Conservation (phyloP, 1,140 invertebrate species). For the Amyelois transitella region DNA sequence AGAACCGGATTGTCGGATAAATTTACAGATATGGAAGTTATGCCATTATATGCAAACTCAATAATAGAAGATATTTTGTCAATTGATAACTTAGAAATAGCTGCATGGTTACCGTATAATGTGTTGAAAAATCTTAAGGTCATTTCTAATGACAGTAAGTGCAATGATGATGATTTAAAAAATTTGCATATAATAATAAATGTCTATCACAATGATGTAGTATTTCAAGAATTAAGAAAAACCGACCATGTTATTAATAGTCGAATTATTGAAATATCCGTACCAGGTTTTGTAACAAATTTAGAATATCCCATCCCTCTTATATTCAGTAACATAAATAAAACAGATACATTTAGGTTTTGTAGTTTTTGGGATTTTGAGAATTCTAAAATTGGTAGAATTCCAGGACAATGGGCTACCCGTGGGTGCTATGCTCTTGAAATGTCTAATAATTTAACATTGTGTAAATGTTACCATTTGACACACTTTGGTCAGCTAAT, state of each 20-base stretch:
- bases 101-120: constrained; percentile 71
- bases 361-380: constrained; percentile 78
- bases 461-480: constrained; percentile 76
- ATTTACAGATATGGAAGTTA: constrained; percentile 64
- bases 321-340: constrained; percentile 54
- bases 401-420: constrained; percentile 66
- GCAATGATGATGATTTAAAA: constrained; percentile 17
- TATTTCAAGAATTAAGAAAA: constrained; percentile 70
- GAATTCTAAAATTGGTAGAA: constrained; percentile 19
- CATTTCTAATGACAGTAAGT: constrained; percentile 24
- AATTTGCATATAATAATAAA: constrained; percentile 66
- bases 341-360: constrained; percentile 20
- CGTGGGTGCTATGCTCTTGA: constrained; percentile 60
- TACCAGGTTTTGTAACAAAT: constrained; percentile 73
- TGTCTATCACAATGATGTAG: constrained; percentile 73
- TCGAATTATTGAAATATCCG: constrained; percentile 73
- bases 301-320: constrained; percentile 69
- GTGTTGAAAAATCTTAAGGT: constrained; percentile 47
- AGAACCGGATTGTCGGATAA: constrained; percentile 25
- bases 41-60: constrained; percentile 63
- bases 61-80: constrained; percentile 60
- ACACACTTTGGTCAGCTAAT: constrained; percentile 78
- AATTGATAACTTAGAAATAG: constrained; percentile 71
- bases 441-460: constrained; percentile 46
- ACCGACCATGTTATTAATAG: constrained; percentile 43